Conservation (phyloP, 2,113 vertebrate genomes). For the Mustelus asterias region DNA sequence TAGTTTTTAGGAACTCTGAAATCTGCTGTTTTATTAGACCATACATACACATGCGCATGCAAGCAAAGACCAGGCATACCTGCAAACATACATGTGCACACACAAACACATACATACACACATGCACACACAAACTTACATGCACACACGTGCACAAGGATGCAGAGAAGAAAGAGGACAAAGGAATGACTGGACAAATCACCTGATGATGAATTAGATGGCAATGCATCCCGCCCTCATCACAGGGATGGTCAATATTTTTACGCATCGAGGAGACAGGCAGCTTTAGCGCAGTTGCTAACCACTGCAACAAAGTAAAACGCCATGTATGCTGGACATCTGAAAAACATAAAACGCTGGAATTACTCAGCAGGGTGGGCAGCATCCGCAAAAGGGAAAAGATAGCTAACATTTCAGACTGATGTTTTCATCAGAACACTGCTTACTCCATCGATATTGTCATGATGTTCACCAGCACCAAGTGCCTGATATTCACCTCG, state of each 20-base stretch:
- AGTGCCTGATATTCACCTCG: not conserved
- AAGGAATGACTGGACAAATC: not conserved
- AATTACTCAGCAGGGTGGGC: not conserved
- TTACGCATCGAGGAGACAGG: not conserved
- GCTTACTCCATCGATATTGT: not conserved
- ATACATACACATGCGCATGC: too few relatives aligned
- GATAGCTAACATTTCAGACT: not conserved
- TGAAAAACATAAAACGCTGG: too few relatives aligned
- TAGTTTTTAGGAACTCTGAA: too few relatives aligned
- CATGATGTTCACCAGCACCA: not conserved
- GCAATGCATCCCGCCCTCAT: too few relatives aligned
- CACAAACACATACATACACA: too few relatives aligned
- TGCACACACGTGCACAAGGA: not conserved
- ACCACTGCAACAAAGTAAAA: too few relatives aligned
- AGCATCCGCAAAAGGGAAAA: not conserved
- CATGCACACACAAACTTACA: too few relatives aligned
- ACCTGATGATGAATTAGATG: not conserved
- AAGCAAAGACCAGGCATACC: too few relatives aligned
- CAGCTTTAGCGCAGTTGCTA: not conserved
- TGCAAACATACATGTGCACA: too few relatives aligned
- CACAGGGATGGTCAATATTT: not conserved
- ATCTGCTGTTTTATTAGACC: too few relatives aligned
- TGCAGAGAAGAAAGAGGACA: not conserved
- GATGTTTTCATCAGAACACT: not conserved
- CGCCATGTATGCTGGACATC: not conserved